These are phyloP conservation scores for Chamaetylas fuelleborni DNA, from an alignment of 2,113 vertebrate genomes.

Conservation along the genomic window DNA sequence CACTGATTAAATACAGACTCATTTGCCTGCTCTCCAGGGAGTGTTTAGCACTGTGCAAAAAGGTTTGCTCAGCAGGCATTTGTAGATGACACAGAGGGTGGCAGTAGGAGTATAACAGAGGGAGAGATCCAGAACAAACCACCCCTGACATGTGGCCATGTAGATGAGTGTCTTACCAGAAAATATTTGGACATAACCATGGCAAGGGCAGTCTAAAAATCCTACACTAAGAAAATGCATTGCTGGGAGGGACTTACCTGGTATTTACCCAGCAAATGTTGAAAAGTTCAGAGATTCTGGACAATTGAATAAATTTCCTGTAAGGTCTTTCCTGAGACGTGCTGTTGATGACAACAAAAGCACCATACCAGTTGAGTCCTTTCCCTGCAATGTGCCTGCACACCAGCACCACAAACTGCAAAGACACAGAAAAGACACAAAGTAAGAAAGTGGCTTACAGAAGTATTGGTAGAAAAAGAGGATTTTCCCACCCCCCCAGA, in stretches of 20 bases:
- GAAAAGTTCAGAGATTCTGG: not conserved
- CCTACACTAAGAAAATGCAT: not conserved
- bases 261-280: not conserved
- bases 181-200: not conserved
- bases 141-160: not conserved
- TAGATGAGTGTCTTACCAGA: not conserved
- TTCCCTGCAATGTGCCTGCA: not conserved
- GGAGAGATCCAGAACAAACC: not conserved
- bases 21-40: not conserved
- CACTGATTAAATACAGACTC: not conserved
- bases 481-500: not conserved
- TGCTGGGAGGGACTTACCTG: not conserved
- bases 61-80: not conserved
- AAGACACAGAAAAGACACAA: not conserved
- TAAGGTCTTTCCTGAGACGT: not conserved
- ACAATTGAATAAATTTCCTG: not conserved
- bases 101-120: not conserved
- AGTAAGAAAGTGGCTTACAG: not conserved
- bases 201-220: not conserved
- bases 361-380: rapidly evolving
- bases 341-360: not conserved
- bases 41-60: not conserved
- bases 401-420: not conserved
- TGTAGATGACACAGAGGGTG: not conserved
- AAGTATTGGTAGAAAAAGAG: not conserved